A percentile compares a stretch with the other conserved stretches of the same genome.
These are phyloP conservation scores for Okamejei kenojei DNA, from an alignment of 2,797 vertebrate species.

Conservation along the genomic window DNA sequence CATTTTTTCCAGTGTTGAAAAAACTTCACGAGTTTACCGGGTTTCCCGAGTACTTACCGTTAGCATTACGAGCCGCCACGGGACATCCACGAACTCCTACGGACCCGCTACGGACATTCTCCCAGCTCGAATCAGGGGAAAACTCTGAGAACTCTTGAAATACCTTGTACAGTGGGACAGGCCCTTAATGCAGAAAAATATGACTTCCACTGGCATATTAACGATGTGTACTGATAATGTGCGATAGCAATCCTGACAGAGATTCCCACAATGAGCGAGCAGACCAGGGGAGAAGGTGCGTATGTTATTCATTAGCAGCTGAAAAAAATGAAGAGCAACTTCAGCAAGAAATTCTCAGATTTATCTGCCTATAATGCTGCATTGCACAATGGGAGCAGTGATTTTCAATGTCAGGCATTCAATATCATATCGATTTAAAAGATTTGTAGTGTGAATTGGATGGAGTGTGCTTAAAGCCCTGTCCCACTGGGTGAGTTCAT, in stretches of 20 bases:
- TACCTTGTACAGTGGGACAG: no score
- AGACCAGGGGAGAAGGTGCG: background rate
- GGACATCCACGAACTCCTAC: no score
- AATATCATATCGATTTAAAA: background rate
- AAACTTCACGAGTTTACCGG: no score
- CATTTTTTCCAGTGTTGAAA: no score
- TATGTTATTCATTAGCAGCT: background rate
- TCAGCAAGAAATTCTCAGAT: background rate
- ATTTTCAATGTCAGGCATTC: background rate
- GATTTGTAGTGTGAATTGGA: background rate
- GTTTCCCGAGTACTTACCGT: no score
- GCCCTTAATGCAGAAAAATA: background rate
- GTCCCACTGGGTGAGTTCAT: no score
- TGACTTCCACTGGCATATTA: background rate
- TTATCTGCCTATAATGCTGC: background rate
- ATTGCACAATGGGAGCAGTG: background rate
- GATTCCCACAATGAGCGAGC: background rate
- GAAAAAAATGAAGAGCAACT: background rate
- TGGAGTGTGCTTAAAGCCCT: background rate
- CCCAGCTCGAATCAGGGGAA: no score
- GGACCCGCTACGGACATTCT: no score
- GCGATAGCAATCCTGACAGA: no score
- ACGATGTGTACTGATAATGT: background rate
- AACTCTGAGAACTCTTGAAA: no score
- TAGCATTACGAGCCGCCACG: no score